Evolutionary conservation across 2,797 vertebrate species (phyloP).

Genomic region (Psittacula derbiana): DNA sequence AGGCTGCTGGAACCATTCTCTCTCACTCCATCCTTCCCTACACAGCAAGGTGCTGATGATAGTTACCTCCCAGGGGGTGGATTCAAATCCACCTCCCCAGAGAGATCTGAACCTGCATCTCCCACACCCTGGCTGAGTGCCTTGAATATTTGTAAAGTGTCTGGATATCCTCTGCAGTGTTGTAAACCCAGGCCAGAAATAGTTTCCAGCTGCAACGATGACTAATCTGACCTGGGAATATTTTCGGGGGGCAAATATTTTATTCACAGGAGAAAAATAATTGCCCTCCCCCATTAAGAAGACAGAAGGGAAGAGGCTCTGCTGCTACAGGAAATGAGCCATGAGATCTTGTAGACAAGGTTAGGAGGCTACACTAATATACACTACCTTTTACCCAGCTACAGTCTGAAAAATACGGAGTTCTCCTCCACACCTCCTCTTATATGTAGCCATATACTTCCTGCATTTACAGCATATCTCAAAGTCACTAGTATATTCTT

Average conservation of each 20-base stretch:
- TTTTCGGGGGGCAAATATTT: neutral
- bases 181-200: constrained; percentile 39
- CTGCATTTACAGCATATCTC: neutral
- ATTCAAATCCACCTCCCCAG: neutral
- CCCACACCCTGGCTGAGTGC: constrained; percentile 41
- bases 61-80: neutral
- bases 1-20: neutral
- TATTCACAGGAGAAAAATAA: constrained; percentile 14
- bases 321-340: neutral
- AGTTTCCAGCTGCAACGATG: constrained; percentile 42
- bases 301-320: constrained; percentile 10
- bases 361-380: neutral
- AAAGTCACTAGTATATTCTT: neutral
- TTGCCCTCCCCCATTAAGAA: neutral
- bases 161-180: constrained; percentile 16
- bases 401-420: neutral
- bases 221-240: neutral
- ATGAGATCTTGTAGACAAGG: neutral
- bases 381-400: neutral
- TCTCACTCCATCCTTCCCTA: neutral
- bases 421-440: neutral
- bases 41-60: neutral
- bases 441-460: neutral
- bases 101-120: constrained; percentile 20
- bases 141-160: constrained; percentile 24